Percentiles rank a stretch among this genome's conserved stretches.
Evolutionary conservation across 2,113 vertebrate genomes (phyloP).

Genomic region (Connochaetes taurinus): DNA sequence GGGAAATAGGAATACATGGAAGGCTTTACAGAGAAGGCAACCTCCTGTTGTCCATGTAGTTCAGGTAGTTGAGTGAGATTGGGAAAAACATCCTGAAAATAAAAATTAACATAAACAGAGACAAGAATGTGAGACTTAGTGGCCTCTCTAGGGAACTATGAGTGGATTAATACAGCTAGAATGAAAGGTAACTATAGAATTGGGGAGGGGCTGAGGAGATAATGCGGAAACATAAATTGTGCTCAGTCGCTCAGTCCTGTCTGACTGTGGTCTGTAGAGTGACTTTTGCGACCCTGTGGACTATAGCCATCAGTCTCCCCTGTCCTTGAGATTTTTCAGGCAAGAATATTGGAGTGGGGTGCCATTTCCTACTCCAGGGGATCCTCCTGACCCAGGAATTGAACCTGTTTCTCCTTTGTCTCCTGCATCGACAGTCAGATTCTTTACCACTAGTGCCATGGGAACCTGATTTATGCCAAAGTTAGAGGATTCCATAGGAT

Average conservation of each 20-base stretch:
- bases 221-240: not conserved
- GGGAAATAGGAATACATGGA: not conserved
- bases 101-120: not conserved
- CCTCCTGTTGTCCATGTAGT: not conserved
- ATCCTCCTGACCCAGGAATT: not conserved
- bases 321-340: not conserved
- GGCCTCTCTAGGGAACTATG: not conserved
- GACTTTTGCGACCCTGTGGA: not conserved
- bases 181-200: not conserved
- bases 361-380: not conserved
- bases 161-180: not conserved
- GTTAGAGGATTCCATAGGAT: not conserved
- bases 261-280: not conserved
- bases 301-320: rapidly evolving
- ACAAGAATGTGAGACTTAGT: not conserved
- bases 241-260: not conserved
- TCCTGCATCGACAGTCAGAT: not conserved
- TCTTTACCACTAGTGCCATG: not conserved
- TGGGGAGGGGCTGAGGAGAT: not conserved
- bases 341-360: not conserved
- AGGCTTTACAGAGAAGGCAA: not conserved
- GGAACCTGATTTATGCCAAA: not conserved
- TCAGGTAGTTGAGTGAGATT: not conserved
- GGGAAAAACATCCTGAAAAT: not conserved
- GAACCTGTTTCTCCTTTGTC: not conserved